Evolutionary conservation across 2,797 vertebrate species (phyloP).

Genomic region (Tragopan temminckii): DNA sequence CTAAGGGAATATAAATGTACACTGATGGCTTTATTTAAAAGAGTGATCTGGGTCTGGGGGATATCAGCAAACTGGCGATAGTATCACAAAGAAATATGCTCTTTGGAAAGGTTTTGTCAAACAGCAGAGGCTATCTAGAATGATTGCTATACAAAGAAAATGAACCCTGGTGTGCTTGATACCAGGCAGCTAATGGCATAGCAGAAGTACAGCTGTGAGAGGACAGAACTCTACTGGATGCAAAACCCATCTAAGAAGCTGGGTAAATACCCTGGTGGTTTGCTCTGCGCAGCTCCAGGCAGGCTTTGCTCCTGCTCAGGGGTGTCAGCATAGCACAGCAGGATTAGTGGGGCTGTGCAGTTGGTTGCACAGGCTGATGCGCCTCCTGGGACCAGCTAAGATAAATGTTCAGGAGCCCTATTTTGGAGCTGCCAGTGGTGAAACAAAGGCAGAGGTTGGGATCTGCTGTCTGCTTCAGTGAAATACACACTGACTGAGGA

Average conservation of each 20-base stretch:
- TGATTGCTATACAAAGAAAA: background rate
- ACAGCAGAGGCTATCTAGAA: background rate
- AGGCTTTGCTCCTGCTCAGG: rapidly evolving
- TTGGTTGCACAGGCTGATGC: background rate
- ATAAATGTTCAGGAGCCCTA: background rate
- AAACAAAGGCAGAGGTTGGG: background rate
- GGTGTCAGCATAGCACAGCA: background rate
- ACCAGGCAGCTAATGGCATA: background rate
- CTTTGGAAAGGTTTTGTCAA: background rate
- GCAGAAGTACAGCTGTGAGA: background rate
- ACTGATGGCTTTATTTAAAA: background rate
- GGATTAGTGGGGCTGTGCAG: background rate
- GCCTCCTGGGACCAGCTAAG: background rate
- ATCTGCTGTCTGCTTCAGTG: background rate
- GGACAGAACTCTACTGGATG: background rate
- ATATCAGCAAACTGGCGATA: background rate
- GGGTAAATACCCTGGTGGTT: rapidly evolving
- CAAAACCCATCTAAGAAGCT: background rate
- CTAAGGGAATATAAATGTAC: background rate
- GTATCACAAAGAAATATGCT: background rate
- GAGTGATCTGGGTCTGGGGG: background rate
- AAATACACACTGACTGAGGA: background rate
- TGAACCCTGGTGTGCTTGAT: background rate
- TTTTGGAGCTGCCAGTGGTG: background rate
- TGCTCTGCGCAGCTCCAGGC: background rate